A percentile compares a stretch with the other conserved stretches of the same genome.
These are phyloP conservation scores for Hyposoter dolosus DNA, from an alignment of 2,888 invertebrate genomes.

Conservation along the genomic window DNA sequence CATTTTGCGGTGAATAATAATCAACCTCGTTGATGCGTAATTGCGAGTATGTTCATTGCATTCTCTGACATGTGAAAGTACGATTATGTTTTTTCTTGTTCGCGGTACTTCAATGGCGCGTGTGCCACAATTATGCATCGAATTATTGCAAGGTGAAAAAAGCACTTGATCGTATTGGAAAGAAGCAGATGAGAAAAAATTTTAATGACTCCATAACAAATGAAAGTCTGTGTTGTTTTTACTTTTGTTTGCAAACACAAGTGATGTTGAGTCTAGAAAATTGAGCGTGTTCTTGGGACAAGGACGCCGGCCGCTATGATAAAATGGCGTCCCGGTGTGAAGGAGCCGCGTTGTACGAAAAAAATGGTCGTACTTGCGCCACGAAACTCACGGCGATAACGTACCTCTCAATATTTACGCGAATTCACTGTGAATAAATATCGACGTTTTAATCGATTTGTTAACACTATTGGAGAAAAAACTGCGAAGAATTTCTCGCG, in stretches of 20 bases:
- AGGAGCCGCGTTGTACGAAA: not conserved
- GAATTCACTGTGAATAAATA: not conserved
- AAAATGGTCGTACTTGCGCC: constrained; percentile 3
- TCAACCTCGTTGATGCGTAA: not conserved
- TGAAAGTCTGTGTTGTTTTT: not conserved
- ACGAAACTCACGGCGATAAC: not conserved
- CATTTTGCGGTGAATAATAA: not conserved
- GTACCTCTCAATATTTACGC: not conserved
- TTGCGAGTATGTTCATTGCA: not conserved
- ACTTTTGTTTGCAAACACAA: constrained; percentile 8
- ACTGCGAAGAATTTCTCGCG: not conserved
- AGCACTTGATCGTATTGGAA: not conserved
- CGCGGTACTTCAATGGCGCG: constrained; percentile 35
- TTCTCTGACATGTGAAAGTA: constrained; percentile 14
- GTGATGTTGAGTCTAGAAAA: not conserved
- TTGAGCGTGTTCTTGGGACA: constrained; percentile 1
- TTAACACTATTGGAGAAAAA: not conserved
- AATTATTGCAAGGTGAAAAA: not conserved
- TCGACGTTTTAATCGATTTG: not conserved
- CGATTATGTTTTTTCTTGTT: constrained; percentile 14
- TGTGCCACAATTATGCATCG: not conserved
- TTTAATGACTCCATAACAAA: not conserved
- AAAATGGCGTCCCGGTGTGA: constrained; percentile 69
- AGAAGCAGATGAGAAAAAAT: not conserved
- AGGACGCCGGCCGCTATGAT: constrained; percentile 63